Evolutionary conservation across 1,140 invertebrate species (phyloP).

Genomic region (Brachionus sp.): DNA sequence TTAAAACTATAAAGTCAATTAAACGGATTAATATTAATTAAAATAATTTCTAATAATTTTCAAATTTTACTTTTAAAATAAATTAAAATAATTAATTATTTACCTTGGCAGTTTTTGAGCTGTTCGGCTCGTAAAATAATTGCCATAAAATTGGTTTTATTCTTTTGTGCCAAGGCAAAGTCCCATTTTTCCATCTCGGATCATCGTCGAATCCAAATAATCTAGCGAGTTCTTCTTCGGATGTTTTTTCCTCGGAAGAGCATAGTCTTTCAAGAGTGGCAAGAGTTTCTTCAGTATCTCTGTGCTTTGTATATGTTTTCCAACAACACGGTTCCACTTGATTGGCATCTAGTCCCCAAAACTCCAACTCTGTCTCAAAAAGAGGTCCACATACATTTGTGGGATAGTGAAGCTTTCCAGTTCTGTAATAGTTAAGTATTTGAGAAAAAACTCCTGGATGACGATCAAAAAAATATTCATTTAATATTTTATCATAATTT

Average conservation of each 20-base stretch:
- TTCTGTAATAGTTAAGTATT: slow-evolving; percentile 59
- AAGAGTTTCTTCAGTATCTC: slow-evolving; percentile 57
- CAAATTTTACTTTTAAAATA: background rate
- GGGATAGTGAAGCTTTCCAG: slow-evolving; percentile 55
- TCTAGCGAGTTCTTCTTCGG: slow-evolving; percentile 5
- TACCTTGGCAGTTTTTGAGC: slow-evolving; percentile 53
- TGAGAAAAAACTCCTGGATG: slow-evolving; percentile 57
- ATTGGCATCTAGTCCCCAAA: slow-evolving; percentile 58
- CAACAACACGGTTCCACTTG: slow-evolving; percentile 60
- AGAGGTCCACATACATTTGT: slow-evolving; percentile 58
- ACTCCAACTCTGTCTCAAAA: slow-evolving; percentile 58
- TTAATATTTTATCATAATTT: slow-evolving; percentile 52
- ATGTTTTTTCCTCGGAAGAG: slow-evolving; percentile 11
- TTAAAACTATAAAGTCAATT: too few relatives aligned
- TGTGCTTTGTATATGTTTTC: slow-evolving; percentile 51
- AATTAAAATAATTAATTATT: background rate
- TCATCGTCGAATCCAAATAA: slow-evolving; percentile 47
- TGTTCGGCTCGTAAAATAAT: slow-evolving; percentile 53
- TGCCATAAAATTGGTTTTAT: slow-evolving; percentile 54
- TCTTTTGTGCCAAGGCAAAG: slow-evolving; percentile 51
- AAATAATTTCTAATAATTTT: background rate
- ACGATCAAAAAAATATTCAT: slow-evolving; percentile 59
- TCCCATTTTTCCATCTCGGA: slow-evolving; percentile 47
- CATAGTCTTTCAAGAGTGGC: slow-evolving; percentile 44
- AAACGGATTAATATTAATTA: too few relatives aligned